Conservation (phyloP, 2,888 invertebrate species). For the Apamea sordens region DNA sequence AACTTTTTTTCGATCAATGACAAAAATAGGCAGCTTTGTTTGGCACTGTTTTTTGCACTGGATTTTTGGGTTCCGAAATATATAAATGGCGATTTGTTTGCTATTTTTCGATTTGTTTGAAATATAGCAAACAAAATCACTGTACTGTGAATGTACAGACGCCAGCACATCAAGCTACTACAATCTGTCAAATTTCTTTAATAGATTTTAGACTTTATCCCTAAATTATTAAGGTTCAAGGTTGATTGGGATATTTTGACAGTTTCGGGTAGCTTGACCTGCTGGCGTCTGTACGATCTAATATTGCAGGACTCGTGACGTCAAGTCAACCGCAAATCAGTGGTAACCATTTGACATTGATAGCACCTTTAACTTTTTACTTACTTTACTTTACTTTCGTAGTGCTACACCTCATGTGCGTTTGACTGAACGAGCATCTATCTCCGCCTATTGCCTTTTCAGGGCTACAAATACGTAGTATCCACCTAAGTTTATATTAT, state of each 20-base stretch:
- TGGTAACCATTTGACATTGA: neutral
- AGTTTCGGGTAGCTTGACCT: no score
- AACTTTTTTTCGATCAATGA: constrained; percentile 30
- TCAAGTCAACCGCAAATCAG: neutral
- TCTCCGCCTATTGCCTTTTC: neutral
- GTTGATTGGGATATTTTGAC: no score
- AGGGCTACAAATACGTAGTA: no score
- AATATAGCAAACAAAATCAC: neutral
- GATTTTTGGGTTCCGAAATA: neutral
- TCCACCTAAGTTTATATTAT: neutral
- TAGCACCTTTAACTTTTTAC: no score
- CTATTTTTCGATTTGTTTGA: neutral
- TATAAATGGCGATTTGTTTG: neutral
- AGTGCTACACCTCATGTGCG: neutral
- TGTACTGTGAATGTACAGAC: neutral
- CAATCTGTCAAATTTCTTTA: no score
- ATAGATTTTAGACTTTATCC: no score
- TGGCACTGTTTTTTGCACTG: neutral
- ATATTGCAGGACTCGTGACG: no score
- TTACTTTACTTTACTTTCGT: no score
- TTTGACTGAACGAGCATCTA: neutral
- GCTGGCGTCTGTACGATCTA: no score
- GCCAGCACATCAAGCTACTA: no score
- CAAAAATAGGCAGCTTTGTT: constrained; percentile 1
- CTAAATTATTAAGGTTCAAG: no score